phyloP scores from a whole-genome alignment of 2,113 vertebrate genomes.

The Uria aalge region DNA sequence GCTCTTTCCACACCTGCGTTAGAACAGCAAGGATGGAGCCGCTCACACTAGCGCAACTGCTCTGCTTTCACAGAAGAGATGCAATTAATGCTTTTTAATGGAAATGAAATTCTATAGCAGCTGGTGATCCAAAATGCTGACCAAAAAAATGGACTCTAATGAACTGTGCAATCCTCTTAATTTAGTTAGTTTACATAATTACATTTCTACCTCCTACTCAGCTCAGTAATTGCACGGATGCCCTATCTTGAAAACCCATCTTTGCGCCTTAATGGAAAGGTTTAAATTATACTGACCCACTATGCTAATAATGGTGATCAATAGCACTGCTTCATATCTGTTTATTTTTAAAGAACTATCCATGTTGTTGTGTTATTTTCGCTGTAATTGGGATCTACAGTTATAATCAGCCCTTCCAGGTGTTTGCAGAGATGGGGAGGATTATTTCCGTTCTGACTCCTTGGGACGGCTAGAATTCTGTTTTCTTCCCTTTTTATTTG shows the following conservation, averaged over 20 bases:
- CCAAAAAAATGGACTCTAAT: slow-evolving; percentile 58
- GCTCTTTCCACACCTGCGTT: neutral
- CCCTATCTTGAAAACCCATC: slow-evolving; percentile 30
- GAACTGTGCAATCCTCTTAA: slow-evolving; percentile 64
- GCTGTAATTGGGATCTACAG: neutral
- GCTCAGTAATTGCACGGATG: slow-evolving; percentile 48
- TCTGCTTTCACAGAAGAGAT: neutral
- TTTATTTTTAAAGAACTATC: neutral
- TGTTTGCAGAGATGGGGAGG: neutral
- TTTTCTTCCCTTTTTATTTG: neutral
- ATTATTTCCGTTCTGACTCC: neutral
- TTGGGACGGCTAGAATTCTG: neutral
- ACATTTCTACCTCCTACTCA: slow-evolving; percentile 64
- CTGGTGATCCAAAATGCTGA: slow-evolving; percentile 63
- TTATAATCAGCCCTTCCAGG: neutral
- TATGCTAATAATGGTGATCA: slow-evolving; percentile 37
- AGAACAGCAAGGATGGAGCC: neutral
- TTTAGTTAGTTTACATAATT: slow-evolving; percentile 71
- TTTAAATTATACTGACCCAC: slow-evolving; percentile 32
- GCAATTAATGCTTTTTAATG: slow-evolving; percentile 55
- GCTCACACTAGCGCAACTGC: neutral
- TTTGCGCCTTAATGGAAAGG: slow-evolving; percentile 26
- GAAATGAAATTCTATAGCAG: slow-evolving; percentile 49
- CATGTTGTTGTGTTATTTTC: neutral
- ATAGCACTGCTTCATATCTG: neutral